These are phyloP conservation scores for Balaeniceps rex DNA, from an alignment of 2,113 vertebrate species.

Conservation along the genomic window DNA sequence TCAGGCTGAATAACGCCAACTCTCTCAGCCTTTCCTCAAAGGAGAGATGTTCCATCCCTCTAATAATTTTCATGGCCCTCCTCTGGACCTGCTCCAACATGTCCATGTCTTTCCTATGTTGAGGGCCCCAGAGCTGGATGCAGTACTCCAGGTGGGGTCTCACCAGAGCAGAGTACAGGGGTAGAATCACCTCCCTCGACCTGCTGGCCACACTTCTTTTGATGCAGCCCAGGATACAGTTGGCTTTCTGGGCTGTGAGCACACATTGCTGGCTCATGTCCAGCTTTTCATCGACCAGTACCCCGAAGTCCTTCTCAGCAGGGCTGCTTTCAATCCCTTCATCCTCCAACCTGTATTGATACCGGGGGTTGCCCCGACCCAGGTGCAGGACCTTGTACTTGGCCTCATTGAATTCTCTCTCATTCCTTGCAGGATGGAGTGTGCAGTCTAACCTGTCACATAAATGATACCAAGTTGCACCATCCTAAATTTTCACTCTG, in stretches of 20 bases:
- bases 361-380: accelerated
- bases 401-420: not conserved
- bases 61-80: not conserved
- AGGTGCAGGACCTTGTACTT: not conserved
- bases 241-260: not conserved
- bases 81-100: not conserved
- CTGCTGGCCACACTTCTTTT: not conserved
- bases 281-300: not conserved
- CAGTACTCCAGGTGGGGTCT: not conserved
- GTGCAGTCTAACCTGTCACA: not conserved
- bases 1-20: not conserved
- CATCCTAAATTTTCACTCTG: not conserved
- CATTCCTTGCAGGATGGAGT: not conserved
- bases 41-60: not conserved
- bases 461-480: not conserved
- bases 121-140: not conserved
- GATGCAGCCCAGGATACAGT: not conserved
- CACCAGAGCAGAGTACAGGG: not conserved
- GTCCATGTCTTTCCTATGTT: not conserved
- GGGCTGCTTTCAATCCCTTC: not conserved
- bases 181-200: not conserved
- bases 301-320: not conserved
- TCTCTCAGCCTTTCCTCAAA: not conserved
- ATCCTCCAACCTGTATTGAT: not conserved
- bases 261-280: accelerated